Conservation (phyloP, 2,888 invertebrate genomes). For the Thecocarcelia acutangulata region DNA sequence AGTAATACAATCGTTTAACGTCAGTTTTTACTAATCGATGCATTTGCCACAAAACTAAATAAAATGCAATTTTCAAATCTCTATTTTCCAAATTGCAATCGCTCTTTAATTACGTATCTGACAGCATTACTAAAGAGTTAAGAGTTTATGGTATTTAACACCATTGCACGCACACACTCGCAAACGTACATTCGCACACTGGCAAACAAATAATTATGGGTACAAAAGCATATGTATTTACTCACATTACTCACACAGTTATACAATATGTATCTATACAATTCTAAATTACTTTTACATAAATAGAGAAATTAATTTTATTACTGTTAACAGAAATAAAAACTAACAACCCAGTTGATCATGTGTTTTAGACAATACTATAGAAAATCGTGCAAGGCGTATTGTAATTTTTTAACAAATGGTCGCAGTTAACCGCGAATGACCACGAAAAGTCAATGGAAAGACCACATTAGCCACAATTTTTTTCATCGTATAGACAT, state of each 20-base stretch:
- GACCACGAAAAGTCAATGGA: no score
- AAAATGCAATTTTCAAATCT: constrained; percentile 33
- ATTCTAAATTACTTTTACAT: constrained; percentile 20
- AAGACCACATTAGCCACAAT: no score
- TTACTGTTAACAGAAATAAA: constrained; percentile 19
- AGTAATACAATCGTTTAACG: background rate
- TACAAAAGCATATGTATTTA: no score
- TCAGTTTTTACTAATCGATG: constrained; percentile 19
- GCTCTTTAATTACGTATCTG: constrained; percentile 35
- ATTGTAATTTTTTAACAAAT: no score
- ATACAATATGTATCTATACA: background rate
- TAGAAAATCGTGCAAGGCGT: no score
- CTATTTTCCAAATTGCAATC: constrained; percentile 27
- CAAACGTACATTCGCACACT: background rate
- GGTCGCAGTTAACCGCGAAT: no score
- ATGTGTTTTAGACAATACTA: no score
- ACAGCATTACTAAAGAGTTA: constrained; percentile 27
- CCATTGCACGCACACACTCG: background rate
- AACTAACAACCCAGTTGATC: background rate
- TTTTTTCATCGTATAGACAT: no score
- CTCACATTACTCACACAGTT: background rate
- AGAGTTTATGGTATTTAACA: constrained; percentile 43
- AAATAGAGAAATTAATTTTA: constrained; percentile 34
- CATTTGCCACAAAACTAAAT: constrained; percentile 44
- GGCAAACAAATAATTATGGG: background rate